Percentiles rank a stretch among this genome's conserved stretches.
These are phyloP conservation scores for Neoarius graeffei DNA, from an alignment of 2,113 vertebrate genomes.

Conservation along the genomic window DNA sequence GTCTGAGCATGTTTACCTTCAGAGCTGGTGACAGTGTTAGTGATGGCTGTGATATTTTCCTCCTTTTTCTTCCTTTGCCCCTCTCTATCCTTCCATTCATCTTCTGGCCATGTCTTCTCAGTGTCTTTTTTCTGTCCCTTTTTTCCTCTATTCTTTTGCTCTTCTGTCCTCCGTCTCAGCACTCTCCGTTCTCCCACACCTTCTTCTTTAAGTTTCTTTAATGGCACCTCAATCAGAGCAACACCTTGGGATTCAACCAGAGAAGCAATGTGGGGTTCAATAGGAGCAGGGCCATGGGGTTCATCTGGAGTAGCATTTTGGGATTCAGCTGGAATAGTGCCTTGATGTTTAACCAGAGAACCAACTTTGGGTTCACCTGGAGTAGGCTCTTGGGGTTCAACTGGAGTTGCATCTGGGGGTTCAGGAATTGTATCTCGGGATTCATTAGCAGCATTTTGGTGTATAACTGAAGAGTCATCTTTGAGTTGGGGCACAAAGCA, in stretches of 20 bases:
- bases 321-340: not conserved
- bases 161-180: not conserved
- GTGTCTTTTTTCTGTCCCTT: conserved; percentile 67
- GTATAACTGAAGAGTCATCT: not conserved
- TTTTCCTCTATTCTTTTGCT: conserved; percentile 57
- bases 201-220: not conserved
- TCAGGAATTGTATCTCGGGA: not conserved
- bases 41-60: conserved; percentile 33
- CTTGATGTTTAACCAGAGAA: not conserved
- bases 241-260: not conserved
- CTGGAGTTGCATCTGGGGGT: not conserved
- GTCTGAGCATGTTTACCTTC: not conserved
- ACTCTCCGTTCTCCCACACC: not conserved
- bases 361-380: not conserved
- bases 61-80: conserved; percentile 66
- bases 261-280: not conserved
- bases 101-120: not conserved
- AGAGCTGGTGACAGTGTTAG: not conserved
- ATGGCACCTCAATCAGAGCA: not conserved
- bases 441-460: not conserved
- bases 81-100: conserved; percentile 62
- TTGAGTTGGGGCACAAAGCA: not conserved
- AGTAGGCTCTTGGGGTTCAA: not conserved
- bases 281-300: not conserved
- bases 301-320: not conserved